Percentiles rank a stretch among this genome's conserved stretches.
These are phyloP conservation scores for Parauchenoglanis punctatus DNA, from an alignment of 2,797 vertebrate genomes.

Conservation along the genomic window DNA sequence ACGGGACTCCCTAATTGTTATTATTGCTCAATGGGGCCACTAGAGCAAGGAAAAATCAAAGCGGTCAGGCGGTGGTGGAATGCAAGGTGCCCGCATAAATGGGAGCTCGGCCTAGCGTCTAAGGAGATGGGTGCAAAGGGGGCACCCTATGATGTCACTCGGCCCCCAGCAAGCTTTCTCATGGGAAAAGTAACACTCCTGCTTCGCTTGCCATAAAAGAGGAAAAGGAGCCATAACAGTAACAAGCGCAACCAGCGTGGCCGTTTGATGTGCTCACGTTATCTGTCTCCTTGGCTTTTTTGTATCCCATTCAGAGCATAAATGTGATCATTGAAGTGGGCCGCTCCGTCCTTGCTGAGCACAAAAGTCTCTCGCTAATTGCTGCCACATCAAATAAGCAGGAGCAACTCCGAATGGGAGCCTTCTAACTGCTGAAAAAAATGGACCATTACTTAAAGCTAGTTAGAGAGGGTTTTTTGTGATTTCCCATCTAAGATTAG, in stretches of 20 bases:
- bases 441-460: conserved; percentile 67
- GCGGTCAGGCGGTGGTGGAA: conserved; percentile 36
- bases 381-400: conserved; percentile 89
- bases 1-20: conserved; percentile 58
- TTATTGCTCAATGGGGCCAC: conserved; percentile 56
- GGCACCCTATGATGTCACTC: conserved; percentile 62
- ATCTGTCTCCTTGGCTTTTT: conserved; percentile 71
- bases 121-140: conserved; percentile 54
- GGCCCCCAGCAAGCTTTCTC: conserved; percentile 73
- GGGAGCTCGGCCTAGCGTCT: conserved; percentile 37
- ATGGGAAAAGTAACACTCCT: conserved; percentile 83
- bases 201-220: conserved; percentile 68
- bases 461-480: conserved; percentile 59
- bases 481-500: conserved; percentile 76
- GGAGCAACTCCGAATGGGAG: conserved; percentile 74
- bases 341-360: conserved; percentile 73
- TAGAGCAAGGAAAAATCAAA: conserved; percentile 56
- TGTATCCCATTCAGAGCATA: conserved; percentile 75
- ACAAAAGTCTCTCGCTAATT: conserved; percentile 87
- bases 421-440: conserved; percentile 77
- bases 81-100: conserved; percentile 59
- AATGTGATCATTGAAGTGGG: conserved; percentile 85
- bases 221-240: conserved; percentile 68
- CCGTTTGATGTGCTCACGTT: conserved; percentile 80
- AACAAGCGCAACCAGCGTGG: conserved; percentile 67